Percentiles rank a stretch among this genome's conserved stretches.
Conservation (phyloP, 2,113 vertebrate genomes). For the Opisthocomus hoazin region DNA sequence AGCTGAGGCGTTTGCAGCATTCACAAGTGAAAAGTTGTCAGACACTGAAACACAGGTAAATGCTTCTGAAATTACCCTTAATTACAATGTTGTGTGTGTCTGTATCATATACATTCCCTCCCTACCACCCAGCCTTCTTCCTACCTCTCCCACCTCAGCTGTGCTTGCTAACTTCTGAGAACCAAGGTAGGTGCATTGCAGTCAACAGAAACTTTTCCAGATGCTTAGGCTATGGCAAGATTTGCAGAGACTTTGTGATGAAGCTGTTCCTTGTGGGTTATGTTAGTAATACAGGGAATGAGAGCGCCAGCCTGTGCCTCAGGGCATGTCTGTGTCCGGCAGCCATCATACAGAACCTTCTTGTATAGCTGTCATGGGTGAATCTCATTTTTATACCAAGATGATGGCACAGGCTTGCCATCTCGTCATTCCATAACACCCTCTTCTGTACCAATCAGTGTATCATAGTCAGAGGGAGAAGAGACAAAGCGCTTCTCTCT, state of each 20-base stretch:
- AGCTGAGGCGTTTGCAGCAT: background rate
- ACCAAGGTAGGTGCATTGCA: background rate
- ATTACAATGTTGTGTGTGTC: constrained; percentile 33
- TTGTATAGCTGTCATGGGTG: background rate
- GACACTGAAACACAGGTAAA: constrained; percentile 48
- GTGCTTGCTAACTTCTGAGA: background rate
- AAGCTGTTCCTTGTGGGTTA: background rate
- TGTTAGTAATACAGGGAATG: background rate
- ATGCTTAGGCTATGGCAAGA: background rate
- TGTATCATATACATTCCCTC: constrained; percentile 29
- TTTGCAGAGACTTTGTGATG: background rate
- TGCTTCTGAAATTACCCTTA: constrained; percentile 51
- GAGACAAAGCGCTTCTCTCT: background rate
- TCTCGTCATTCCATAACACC: background rate
- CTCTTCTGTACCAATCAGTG: background rate
- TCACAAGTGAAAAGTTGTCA: constrained; percentile 41
- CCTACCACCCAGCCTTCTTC: constrained; percentile 26
- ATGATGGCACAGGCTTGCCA: background rate
- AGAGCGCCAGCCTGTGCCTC: background rate
- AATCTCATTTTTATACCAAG: background rate
- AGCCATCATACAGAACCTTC: background rate
- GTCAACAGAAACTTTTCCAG: background rate
- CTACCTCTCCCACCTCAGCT: constrained; percentile 13
- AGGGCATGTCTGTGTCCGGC: background rate
- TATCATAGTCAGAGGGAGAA: background rate